These are phyloP conservation scores for Merodon equestris DNA, from an alignment of 2,888 invertebrate species.

Conservation along the genomic window DNA sequence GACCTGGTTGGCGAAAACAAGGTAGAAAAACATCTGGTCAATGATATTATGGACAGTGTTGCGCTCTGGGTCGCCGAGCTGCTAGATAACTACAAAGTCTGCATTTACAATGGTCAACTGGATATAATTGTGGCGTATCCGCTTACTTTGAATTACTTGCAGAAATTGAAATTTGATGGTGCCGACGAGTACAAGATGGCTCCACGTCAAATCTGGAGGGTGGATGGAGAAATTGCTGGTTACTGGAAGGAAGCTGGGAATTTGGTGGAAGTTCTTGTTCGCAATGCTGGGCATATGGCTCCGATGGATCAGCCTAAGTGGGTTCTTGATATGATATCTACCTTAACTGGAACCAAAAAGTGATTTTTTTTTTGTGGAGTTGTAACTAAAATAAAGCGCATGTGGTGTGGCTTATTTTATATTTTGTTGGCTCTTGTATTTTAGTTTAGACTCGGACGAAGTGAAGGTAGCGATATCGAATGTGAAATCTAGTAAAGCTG, in stretches of 20 bases:
- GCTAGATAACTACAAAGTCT: constrained; percentile 81
- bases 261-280: constrained; percentile 86
- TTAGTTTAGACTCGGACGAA: too few relatives aligned
- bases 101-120: constrained; percentile 93
- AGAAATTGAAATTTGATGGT: constrained; percentile 84
- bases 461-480: too few relatives aligned
- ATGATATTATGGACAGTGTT: constrained; percentile 90
- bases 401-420: too few relatives aligned
- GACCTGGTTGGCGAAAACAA: constrained; percentile 77
- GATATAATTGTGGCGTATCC: constrained; percentile 96
- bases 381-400: not conserved
- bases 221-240: constrained; percentile 85
- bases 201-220: constrained; percentile 84
- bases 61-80: constrained; percentile 86
- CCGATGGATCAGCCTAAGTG: constrained; percentile 89
- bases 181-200: constrained; percentile 84
- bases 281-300: constrained; percentile 91
- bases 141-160: constrained; percentile 88
- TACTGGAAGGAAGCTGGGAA: constrained; percentile 86
- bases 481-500: too few relatives aligned
- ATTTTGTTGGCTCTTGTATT: too few relatives aligned
- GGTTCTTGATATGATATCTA: constrained; percentile 86
- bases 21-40: constrained; percentile 86
- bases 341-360: constrained; percentile 79
- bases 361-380: not conserved